These are phyloP conservation scores for Nemoura dubitans DNA, from an alignment of 2,888 invertebrate species.

Conservation along the genomic window DNA sequence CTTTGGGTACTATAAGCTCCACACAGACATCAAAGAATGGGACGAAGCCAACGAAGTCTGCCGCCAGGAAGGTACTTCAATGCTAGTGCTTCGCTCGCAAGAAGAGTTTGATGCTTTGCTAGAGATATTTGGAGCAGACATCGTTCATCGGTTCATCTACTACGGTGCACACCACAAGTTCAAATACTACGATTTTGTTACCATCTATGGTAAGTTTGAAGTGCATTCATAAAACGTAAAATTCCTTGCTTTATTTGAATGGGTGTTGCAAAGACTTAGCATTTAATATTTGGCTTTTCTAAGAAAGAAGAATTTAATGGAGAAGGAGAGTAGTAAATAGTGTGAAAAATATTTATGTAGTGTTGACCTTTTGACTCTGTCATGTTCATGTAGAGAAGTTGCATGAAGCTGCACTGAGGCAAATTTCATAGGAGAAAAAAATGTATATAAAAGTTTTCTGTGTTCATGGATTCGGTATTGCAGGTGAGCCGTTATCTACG, in stretches of 20 bases:
- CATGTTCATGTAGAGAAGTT: too few relatives aligned
- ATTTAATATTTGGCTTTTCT: too few relatives aligned
- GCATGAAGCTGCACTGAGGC: too few relatives aligned
- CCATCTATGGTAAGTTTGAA: constrained; percentile 33
- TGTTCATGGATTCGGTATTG: too few relatives aligned
- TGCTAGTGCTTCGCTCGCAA: neutral
- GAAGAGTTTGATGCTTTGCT: neutral
- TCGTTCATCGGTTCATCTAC: neutral
- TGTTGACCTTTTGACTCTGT: too few relatives aligned
- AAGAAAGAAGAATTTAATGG: too few relatives aligned
- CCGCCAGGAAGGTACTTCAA: neutral
- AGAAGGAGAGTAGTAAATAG: too few relatives aligned
- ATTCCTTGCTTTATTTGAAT: too few relatives aligned
- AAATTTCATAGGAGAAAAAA: too few relatives aligned
- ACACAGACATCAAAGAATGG: neutral
- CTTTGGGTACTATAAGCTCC: neutral
- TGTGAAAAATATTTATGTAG: too few relatives aligned
- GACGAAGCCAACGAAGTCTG: neutral
- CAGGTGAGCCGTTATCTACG: neutral
- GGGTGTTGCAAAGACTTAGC: too few relatives aligned
- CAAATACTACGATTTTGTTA: neutral
- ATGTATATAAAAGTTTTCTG: too few relatives aligned
- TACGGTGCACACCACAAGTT: neutral
- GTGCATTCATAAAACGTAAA: constrained; percentile 42
- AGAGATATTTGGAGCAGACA: neutral